Percentiles rank a stretch among this genome's conserved stretches.
These are phyloP conservation scores for Oscheius sp. DNA, from an alignment of 2,888 invertebrate species.

Conservation along the genomic window DNA sequence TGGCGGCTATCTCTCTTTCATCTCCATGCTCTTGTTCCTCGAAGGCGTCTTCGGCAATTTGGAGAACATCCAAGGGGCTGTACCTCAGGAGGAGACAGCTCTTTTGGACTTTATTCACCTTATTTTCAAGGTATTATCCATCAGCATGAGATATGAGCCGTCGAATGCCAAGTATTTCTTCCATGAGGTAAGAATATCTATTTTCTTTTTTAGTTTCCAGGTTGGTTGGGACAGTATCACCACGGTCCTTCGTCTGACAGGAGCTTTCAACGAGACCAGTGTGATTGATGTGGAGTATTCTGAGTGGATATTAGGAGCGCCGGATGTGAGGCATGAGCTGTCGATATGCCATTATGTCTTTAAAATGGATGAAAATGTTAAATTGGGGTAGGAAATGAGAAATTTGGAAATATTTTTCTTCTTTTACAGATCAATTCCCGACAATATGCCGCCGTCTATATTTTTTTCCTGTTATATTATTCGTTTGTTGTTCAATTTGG, in stretches of 20 bases:
- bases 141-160: slow-evolving; percentile 98
- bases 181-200: slow-evolving; percentile 79
- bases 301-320: slow-evolving; percentile 44
- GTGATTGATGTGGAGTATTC: slow-evolving; percentile 35
- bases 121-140: slow-evolving; percentile 77
- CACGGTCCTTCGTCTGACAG: slow-evolving; percentile 88
- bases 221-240: slow-evolving; percentile 92
- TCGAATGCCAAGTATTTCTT: slow-evolving; percentile 98
- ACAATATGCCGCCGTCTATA: slow-evolving; percentile 80
- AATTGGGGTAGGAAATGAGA: slow-evolving; percentile 33
- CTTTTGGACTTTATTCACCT: slow-evolving; percentile 63
- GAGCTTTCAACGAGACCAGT: slow-evolving; percentile 79
- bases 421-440: slow-evolving; percentile 71
- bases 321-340: slow-evolving; percentile 44
- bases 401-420: not conserved
- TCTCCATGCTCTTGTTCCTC: slow-evolving; percentile 90
- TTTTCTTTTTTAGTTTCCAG: slow-evolving; percentile 72
- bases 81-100: slow-evolving; percentile 38
- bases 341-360: slow-evolving; percentile 60
- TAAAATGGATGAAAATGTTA: slow-evolving; percentile 53
- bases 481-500: slow-evolving; percentile 90
- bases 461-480: slow-evolving; percentile 86
- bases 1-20: slow-evolving; percentile 96
- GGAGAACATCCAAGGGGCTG: slow-evolving; percentile 9
- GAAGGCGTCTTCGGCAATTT: slow-evolving; percentile 76